These are phyloP conservation scores for Echinarachnius parma DNA, from an alignment of 53 echinoderm and acorn worm species.

Conservation along the genomic window DNA sequence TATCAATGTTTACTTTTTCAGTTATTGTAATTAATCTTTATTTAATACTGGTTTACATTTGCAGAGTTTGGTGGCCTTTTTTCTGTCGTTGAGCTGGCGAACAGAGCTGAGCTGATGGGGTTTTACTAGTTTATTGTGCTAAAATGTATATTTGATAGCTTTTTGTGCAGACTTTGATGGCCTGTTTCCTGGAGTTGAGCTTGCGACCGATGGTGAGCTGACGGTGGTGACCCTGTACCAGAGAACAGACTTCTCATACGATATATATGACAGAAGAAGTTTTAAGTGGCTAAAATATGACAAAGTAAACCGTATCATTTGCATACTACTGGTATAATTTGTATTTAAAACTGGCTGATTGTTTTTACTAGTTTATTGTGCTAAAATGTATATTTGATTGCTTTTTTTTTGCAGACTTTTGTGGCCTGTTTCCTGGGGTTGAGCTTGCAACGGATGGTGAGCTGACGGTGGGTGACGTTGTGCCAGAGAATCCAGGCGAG, in stretches of 20 bases:
- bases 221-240: conserved; percentile 90
- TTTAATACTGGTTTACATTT: too few species aligned
- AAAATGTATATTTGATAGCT: too few species aligned
- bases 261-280: conserved; percentile 75
- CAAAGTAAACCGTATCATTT: too few species aligned
- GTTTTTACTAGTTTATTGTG: too few species aligned
- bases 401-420: conserved; percentile 67
- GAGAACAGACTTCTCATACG: conserved; percentile 63
- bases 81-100: conserved; percentile 33
- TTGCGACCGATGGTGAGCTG: conserved; percentile 27
- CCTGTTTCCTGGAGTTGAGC: conserved; percentile 57
- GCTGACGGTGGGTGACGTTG: conserved; percentile 78
- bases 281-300: conserved; percentile 80
- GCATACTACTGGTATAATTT: too few species aligned
- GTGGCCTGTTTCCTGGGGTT: conserved; percentile 65
- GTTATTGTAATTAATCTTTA: conserved; percentile 77
- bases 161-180: conserved; percentile 68
- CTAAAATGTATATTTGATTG: too few species aligned
- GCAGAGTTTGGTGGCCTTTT: conserved; percentile 76
- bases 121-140: too few species aligned
- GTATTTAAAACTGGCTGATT: too few species aligned
- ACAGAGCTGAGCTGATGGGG: conserved; percentile 49
- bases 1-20: conserved; percentile 79
- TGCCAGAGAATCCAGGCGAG: conserved; percentile 73
- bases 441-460: conserved; percentile 4